A percentile compares a stretch with the other conserved stretches of the same genome.
phyloP scores from a whole-genome alignment of 1,140 invertebrate genomes.

The Pseudoatta argentina region DNA sequence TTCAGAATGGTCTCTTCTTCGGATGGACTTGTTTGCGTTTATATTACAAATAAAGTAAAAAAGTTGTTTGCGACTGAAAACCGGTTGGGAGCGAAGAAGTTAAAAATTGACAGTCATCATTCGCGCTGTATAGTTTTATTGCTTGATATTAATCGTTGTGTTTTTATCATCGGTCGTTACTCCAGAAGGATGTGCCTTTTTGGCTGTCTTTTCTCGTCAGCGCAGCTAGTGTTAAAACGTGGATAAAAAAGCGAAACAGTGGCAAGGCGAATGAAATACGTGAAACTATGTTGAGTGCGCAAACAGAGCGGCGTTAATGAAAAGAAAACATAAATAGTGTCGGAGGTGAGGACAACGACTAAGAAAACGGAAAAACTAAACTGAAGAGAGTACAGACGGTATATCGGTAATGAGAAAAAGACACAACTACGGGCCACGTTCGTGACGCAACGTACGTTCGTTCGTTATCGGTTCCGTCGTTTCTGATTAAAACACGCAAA shows the following conservation, averaged over 20 bases:
- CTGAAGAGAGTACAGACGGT: slow-evolving; percentile 23
- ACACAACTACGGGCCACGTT: slow-evolving; percentile 55
- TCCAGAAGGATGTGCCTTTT: slow-evolving; percentile 10
- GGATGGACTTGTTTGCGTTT: background rate
- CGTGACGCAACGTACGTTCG: slow-evolving; percentile 36
- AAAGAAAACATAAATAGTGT: slow-evolving; percentile 79
- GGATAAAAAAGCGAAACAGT: slow-evolving; percentile 8
- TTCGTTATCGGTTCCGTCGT: slow-evolving; percentile 52
- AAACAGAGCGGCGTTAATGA: slow-evolving; percentile 72
- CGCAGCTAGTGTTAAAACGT: too few species aligned
- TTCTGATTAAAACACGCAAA: slow-evolving; percentile 62
- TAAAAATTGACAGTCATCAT: slow-evolving; percentile 41
- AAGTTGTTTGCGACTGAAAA: background rate
- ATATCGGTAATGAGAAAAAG: slow-evolving; percentile 80
- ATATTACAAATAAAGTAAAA: slow-evolving; percentile 8
- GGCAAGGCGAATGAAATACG: slow-evolving; percentile 40
- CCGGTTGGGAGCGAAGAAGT: slow-evolving; percentile 7
- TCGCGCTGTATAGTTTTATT: slow-evolving; percentile 7
- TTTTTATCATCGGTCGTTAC: slow-evolving; percentile 46
- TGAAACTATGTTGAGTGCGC: slow-evolving; percentile 18
- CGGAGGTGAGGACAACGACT: slow-evolving; percentile 67
- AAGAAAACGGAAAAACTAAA: slow-evolving; percentile 61
- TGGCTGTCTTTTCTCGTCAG: background rate
- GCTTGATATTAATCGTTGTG: background rate
- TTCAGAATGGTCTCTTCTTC: background rate